Conservation (phyloP, 2,113 vertebrate genomes). For the Canis aureus region DNA sequence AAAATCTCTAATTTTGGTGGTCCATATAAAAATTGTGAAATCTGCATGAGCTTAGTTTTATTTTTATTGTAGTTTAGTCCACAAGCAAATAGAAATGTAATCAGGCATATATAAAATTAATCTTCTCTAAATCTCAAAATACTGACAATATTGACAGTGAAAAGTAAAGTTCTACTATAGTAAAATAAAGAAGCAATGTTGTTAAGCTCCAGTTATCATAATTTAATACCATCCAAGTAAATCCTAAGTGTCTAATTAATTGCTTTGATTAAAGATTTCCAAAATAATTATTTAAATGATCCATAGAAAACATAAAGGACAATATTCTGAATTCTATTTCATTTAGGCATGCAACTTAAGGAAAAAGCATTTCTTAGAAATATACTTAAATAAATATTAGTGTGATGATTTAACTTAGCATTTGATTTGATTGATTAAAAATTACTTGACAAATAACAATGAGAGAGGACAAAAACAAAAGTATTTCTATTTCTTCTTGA, state of each 20-base stretch:
- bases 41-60: conserved; percentile 71
- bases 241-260: conserved; percentile 69
- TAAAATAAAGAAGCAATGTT: conserved; percentile 82
- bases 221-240: conserved; percentile 78
- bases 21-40: conserved; percentile 43
- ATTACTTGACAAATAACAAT: not conserved
- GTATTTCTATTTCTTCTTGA: not conserved
- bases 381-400: not conserved
- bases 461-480: not conserved
- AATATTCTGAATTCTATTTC: conserved; percentile 64
- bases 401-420: not conserved
- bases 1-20: conserved; percentile 68
- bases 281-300: conserved; percentile 64
- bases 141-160: conserved; percentile 76
- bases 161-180: conserved; percentile 80
- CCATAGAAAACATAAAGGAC: conserved; percentile 67
- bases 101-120: conserved; percentile 83
- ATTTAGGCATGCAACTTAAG: not conserved
- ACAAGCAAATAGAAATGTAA: conserved; percentile 84
- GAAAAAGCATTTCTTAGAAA: not conserved
- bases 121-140: conserved; percentile 81
- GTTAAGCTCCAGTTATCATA: conserved; percentile 70
- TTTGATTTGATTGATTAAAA: not conserved
- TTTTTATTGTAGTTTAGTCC: conserved; percentile 72
- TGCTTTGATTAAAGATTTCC: conserved; percentile 73